A percentile compares a stretch with the other conserved stretches of the same genome.
Evolutionary conservation across 2,113 vertebrate genomes (phyloP).

Genomic region (Halichoeres trimaculatus): DNA sequence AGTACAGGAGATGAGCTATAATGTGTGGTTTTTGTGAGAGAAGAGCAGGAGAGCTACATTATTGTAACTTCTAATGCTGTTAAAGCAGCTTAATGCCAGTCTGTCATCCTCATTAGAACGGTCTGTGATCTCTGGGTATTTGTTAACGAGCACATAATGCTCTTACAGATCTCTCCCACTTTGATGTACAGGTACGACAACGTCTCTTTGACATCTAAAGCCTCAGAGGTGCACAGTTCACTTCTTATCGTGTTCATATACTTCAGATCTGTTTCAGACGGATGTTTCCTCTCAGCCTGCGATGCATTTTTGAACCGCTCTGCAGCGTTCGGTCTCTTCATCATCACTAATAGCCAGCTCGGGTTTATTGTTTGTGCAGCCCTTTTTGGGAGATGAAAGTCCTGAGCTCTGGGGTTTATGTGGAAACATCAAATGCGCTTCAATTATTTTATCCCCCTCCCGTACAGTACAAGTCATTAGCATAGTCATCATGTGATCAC

Average conservation of each 20-base stretch:
- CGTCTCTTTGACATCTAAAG: slow-evolving; percentile 38
- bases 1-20: slow-evolving; percentile 46
- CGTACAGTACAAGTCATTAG: slow-evolving; percentile 59
- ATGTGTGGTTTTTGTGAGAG: slow-evolving; percentile 49
- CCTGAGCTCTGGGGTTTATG: slow-evolving; percentile 53
- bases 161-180: slow-evolving; percentile 56
- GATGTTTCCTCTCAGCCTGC: slow-evolving; percentile 41
- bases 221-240: slow-evolving; percentile 14
- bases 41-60: slow-evolving; percentile 33
- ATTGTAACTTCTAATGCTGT: slow-evolving; percentile 54
- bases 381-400: slow-evolving; percentile 69
- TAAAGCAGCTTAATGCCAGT: slow-evolving; percentile 68
- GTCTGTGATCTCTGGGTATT: slow-evolving; percentile 67
- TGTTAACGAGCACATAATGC: slow-evolving; percentile 70
- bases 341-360: slow-evolving; percentile 46
- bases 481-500: slow-evolving; percentile 62
- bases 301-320: slow-evolving; percentile 37
- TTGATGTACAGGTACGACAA: slow-evolving; percentile 65
- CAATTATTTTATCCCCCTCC: slow-evolving; percentile 65
- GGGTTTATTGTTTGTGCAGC: slow-evolving; percentile 61
- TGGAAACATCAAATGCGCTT: slow-evolving; percentile 72
- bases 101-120: slow-evolving; percentile 64
- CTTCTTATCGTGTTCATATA: slow-evolving; percentile 12
- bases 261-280: slow-evolving; percentile 36
- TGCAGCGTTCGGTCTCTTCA: slow-evolving; percentile 46